Base-by-base conservation (phyloP, 2,888 invertebrate species). In the Epinotia brunnichana region DNA sequence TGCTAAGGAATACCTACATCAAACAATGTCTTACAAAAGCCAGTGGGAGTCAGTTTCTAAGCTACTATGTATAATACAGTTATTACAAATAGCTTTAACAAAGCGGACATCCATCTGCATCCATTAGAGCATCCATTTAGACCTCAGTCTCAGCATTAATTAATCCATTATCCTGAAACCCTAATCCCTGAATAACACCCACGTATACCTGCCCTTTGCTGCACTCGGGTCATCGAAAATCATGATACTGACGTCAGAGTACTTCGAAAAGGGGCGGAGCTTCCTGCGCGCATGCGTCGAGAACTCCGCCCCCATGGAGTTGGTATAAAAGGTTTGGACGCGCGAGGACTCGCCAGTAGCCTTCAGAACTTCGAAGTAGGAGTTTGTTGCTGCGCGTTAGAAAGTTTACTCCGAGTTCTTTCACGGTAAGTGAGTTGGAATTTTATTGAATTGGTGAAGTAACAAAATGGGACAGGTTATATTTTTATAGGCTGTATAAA, bases 361-460 rank as follows among this genome's bases (percentile, higher is more conserved):
- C 80, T 79, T 75, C 79, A 73, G 76, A 78, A 75, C 76, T 74
- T 77, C 74, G 79, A 73, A 80, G 74, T 24, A 76, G 79, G 80
- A 73, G 76, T 74, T 79, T 83, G 83, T 79, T 84, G 80, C 79
- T 74, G 73, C 78, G 68, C 73, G 73, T 56, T 60, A 29, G 78
- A 88, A 92, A 92, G 85, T 92, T 92, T 90, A 83, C 89, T 82
- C 77, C 87, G 85, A 88, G 79, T 82, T 69, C 73, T 74, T 77
- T 81, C 79, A 88, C 85, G 91, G 92, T 92, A 86, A 91, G 92
- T 91, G 74, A 61, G 35, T 74, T 68, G 63, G 56, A 48, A 41
- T 74, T 70, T 74, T 51, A 41, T 29, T 21, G 9, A 39, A 54
- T 69, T 19, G 4, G 35, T 60, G 3, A 17, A 13, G 19, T 9